A percentile compares a stretch with the other conserved stretches of the same genome.
These are phyloP conservation scores for Falcaria lacertinaria DNA, from an alignment of 2,888 invertebrate genomes.

Conservation along the genomic window DNA sequence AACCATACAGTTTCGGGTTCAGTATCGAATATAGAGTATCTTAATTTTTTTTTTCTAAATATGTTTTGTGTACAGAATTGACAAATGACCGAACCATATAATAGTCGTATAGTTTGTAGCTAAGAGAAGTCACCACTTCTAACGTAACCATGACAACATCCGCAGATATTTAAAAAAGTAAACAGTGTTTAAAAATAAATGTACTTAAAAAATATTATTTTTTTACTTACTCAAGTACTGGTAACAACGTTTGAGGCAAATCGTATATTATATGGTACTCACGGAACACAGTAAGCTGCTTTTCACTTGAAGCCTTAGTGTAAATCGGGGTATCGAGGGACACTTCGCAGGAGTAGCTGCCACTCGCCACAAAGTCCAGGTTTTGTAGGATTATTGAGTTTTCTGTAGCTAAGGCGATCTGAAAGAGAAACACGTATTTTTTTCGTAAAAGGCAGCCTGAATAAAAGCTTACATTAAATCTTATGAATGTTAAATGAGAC, in stretches of 20 bases:
- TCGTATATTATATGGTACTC: slow-evolving; percentile 45
- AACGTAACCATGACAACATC: too few species aligned
- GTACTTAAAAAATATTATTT: too few species aligned
- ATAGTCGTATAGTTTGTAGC: too few species aligned
- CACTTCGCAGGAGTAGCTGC: slow-evolving; percentile 86
- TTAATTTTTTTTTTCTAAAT: too few species aligned
- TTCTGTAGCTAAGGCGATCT: slow-evolving; percentile 83
- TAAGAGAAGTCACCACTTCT: too few species aligned
- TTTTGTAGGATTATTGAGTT: slow-evolving; percentile 85
- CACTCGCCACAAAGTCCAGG: slow-evolving; percentile 85
- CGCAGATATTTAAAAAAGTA: too few species aligned
- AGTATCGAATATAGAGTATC: too few species aligned
- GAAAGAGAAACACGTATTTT: slow-evolving; percentile 38
- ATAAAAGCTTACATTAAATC: neutral
- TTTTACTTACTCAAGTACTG: too few species aligned
- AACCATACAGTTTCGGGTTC: too few species aligned
- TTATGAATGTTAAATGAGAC: neutral
- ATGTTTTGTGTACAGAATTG: too few species aligned
- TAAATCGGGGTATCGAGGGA: slow-evolving; percentile 86
- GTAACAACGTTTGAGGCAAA: neutral
- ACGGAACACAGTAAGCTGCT: slow-evolving; percentile 87
- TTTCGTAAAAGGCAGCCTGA: neutral
- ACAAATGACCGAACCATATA: too few species aligned
- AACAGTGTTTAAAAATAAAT: too few species aligned
- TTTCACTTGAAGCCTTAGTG: slow-evolving; percentile 84